Base-by-base conservation (phyloP, 2,113 vertebrate genomes). In the Anguilla rostrata region DNA sequence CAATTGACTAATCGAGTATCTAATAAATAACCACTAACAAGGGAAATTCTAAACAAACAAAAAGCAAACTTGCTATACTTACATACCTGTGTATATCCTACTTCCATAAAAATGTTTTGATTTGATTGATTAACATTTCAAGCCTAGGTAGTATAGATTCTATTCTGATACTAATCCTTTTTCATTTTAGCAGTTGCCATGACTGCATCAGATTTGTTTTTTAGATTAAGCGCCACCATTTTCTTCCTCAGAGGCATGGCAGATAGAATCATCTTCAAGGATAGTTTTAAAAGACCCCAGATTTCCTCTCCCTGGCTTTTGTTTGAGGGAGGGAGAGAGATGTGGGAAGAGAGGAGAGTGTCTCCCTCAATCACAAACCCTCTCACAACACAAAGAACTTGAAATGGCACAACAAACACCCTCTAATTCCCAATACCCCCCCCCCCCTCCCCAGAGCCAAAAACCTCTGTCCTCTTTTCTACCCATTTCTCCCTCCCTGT, bases 401-500 rank as follows among this genome's bases (percentile, higher is more conserved):
- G 41, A 41, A 49, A 79, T 95, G 93, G 94, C 94, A 94, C 93
- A 92, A 89, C 90, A 89, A 81, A 91, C 78, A 6, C n/a, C 56
- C 83, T 66, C 53, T 34, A 75, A 15, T 60, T 29, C 53, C 29
- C 41, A 84, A 40, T 83, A 53, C 43, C 43, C 43, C 9, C 49
- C 49, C 49, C 49, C 12, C 49, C 66, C 8, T 71, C 75, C 41
- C 53, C 46, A 40, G 43, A 53, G 12, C 39, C 26, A 20, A 20
- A 39, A 56, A 39, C 75, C 79, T 41, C 46, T 71, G 22, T 66
- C 57, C 75, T 34, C 78, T 66, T 81, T 84, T 43, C 39, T 63
- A 26, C 22, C 82, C n/a, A 39, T 86, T 63, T 85, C 29, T 82
- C 63, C 60, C 39, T 83, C 43, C 80, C 53, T 57, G 4, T 49